A percentile compares a stretch with the other conserved stretches of the same genome.
Conservation (phyloP, 2,888 invertebrate species). For the Acleris holmiana region DNA sequence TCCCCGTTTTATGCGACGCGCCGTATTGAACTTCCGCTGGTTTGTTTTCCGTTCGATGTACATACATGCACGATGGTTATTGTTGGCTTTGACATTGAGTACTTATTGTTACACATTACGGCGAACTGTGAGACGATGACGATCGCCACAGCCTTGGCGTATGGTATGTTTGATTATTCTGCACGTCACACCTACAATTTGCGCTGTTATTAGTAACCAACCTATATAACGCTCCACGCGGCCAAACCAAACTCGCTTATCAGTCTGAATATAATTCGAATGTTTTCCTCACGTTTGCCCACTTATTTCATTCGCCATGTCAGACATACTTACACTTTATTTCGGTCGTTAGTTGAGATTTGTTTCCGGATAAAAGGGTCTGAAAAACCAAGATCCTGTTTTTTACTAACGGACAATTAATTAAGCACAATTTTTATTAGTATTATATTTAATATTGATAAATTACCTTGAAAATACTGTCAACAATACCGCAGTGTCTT, state of each 20-base stretch:
- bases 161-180: constrained; percentile 74
- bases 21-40: constrained; percentile 15
- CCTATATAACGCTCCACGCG: constrained; percentile 12
- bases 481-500: too few species aligned
- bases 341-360: too few species aligned
- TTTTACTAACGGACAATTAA: too few species aligned
- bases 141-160: constrained; percentile 70
- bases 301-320: too few species aligned
- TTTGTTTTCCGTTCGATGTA: constrained; percentile 33
- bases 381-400: too few species aligned
- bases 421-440: too few species aligned
- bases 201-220: constrained; percentile 49
- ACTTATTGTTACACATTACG: constrained; percentile 74
- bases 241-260: constrained; percentile 20
- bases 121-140: constrained; percentile 66
- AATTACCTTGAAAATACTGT: too few species aligned
- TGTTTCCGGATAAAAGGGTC: too few species aligned
- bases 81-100: constrained; percentile 65
- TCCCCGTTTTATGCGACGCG: constrained; percentile 9
- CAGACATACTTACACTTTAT: too few species aligned
- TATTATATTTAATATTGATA: too few species aligned
- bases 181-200: constrained; percentile 69
- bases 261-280: background rate
- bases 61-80: constrained; percentile 46
- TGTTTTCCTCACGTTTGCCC: background rate